These are phyloP conservation scores for Pteromalus puparum DNA, from an alignment of 1,140 invertebrate genomes.

Conservation along the genomic window DNA sequence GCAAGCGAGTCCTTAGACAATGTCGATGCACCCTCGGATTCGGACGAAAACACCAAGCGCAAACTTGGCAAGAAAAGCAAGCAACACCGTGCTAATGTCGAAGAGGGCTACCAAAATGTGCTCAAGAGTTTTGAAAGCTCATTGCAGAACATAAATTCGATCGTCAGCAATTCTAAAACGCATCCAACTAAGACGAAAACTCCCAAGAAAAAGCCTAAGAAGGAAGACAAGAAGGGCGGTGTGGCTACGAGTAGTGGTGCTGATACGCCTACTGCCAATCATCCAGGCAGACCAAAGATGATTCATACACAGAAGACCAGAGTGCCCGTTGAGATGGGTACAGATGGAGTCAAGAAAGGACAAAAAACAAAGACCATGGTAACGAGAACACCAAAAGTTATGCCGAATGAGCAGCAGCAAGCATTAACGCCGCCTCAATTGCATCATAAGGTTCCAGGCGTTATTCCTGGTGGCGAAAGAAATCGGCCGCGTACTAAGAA, in stretches of 20 bases:
- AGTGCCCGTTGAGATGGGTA: constrained; percentile 75
- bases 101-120: constrained; percentile 74
- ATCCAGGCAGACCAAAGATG: constrained; percentile 80
- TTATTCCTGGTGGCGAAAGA: constrained; percentile 37
- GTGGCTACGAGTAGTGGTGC: constrained; percentile 36
- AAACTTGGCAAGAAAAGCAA: constrained; percentile 70
- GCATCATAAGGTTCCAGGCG: not conserved
- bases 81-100: constrained; percentile 69
- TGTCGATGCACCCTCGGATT: constrained; percentile 68
- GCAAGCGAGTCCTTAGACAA: constrained; percentile 72
- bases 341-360: constrained; percentile 74
- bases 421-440: not conserved
- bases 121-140: constrained; percentile 76
- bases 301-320: constrained; percentile 83
- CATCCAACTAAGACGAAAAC: constrained; percentile 69
- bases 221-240: constrained; percentile 70
- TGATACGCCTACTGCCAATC: constrained; percentile 58
- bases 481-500: constrained; percentile 78
- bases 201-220: constrained; percentile 67
- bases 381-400: constrained; percentile 75
- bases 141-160: constrained; percentile 76
- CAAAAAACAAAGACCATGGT: constrained; percentile 79
- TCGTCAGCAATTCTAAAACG: constrained; percentile 71
- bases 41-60: constrained; percentile 73
- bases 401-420: constrained; percentile 69